Conservation (phyloP, 1,140 invertebrate species). For the Phortica variegata region DNA sequence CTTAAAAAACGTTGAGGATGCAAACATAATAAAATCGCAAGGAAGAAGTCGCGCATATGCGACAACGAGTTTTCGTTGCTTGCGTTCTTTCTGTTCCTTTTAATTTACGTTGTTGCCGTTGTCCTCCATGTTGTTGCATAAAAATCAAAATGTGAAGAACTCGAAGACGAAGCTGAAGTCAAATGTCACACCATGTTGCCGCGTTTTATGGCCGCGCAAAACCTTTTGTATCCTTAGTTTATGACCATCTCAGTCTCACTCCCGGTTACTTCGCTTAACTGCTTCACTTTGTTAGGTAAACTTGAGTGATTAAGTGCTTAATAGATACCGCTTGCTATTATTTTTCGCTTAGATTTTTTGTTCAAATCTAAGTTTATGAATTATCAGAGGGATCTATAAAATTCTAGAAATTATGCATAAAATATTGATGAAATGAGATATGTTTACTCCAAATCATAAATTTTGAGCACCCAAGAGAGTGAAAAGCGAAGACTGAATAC, state of each 20-base stretch:
- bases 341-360: too few species aligned
- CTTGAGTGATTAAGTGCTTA: not conserved
- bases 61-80: constrained; percentile 13
- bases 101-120: too few species aligned
- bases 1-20: constrained; percentile 32
- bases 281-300: constrained; percentile 37
- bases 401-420: not conserved
- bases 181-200: constrained; percentile 53
- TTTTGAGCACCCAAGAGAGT: too few species aligned
- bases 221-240: constrained; percentile 46
- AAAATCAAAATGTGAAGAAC: too few species aligned
- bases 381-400: too few species aligned
- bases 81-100: too few species aligned
- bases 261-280: constrained; percentile 26
- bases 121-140: too few species aligned
- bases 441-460: not conserved
- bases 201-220: constrained; percentile 42
- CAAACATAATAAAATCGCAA: constrained; percentile 53
- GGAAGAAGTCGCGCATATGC: constrained; percentile 35
- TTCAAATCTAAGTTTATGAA: too few species aligned
- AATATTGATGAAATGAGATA: not conserved
- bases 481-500: too few species aligned
- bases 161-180: too few species aligned
- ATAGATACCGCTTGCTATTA: too few species aligned
- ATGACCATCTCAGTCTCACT: constrained; percentile 27